Base-by-base conservation (phyloP, 1,140 invertebrate species). In the Saccostrea glomerata region DNA sequence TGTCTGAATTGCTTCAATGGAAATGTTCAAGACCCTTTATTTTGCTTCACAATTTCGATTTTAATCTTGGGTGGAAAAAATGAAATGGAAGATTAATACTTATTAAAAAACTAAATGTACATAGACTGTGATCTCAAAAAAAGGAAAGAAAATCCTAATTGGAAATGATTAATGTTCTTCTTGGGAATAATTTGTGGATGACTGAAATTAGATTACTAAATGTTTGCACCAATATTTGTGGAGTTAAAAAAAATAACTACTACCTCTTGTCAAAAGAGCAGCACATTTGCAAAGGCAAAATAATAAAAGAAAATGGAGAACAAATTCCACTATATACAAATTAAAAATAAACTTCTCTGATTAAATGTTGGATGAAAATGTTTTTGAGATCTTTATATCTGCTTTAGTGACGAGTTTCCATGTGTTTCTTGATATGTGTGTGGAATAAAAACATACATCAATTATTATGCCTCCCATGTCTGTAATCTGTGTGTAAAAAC, bases 221-320 rank as follows among this genome's bases (percentile, higher is more conserved):
- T 77, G 70, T 77, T 77, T 77, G 70, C 70, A 77, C 70, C 70
- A 77, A 77, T 77, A 36, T 36, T 77, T 77, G 70, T 77, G 70
- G 70, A 77, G 70, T 25, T 36, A 4, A 36, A 77, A 47, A n/a
- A 25, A 36, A 12, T 36, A 77, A 73, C 30, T 30, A 77, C 70
- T 77, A 77, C 70, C 70, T 11, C 23, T 77, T 77, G 25, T 77
- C 70, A 77, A 77, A 77, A 77, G 70, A 77, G 70, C 70, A 77
- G 70, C 70, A 77, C 70, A 77, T 77, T 77, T 77, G 70, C 70
- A 77, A 77, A 25, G 70, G 70, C 70, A 77, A 77, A 77, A 30
- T 77, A 15, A 77, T 30, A 30, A 25, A 77, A 30, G 70, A 30
- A 77, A 25, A 77, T 25, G 25, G 70, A 77, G 30, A 77, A 77